Base-by-base conservation (phyloP, 2,113 vertebrate species). In the Ochotona princeps region DNA sequence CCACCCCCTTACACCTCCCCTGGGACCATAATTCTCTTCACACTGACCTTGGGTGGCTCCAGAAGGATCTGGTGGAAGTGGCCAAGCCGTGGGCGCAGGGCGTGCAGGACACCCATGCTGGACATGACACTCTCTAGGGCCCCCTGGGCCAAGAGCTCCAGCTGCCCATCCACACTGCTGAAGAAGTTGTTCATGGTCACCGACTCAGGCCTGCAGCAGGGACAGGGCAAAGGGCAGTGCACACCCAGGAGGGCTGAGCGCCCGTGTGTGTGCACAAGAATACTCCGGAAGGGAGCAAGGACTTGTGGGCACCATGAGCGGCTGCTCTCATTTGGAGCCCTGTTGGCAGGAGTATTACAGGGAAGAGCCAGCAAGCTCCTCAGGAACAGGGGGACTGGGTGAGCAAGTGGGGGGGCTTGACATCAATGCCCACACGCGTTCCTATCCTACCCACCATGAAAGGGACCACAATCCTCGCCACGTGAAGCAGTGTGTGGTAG, bases 31-130 rank as follows among this genome's bases (percentile, higher is more conserved):
- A 15, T n/a, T 7, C 47, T n/a, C 32, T 0, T 0, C 5, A 30
- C 44, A 15, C 44, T 35, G 51, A 98, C 98, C 98, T 97, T 94
- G 8, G 98, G 98, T 1, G 98, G 98, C 49, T 98, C 95, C 0
- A 97, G 95, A 17, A 98, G 96, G 74, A 98, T 96, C 91, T 96
- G 97, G 83, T 98, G 98, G 96, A 98, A 98, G 89, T 73, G 89
- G 54, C 70, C 9, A 6, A 98, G 96, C n/a, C 93, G 95, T 1
- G 96, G 96, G 67, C 97, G 96, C 85, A 98, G 96, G 75, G 97
- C 98, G 0, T 97, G 94, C 92, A 98, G 92, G 66, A 95, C 87
- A 1, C 98, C 97, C 54, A 87, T 10, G 12, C 96, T 97, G 72
- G 96, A 94, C 5, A 32, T 25, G 0, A 87, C 8, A 38, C 91